Percentiles rank a stretch among this genome's conserved stretches.
phyloP scores from a whole-genome alignment of 2,888 invertebrate species.

The Lysandra bellargus region DNA sequence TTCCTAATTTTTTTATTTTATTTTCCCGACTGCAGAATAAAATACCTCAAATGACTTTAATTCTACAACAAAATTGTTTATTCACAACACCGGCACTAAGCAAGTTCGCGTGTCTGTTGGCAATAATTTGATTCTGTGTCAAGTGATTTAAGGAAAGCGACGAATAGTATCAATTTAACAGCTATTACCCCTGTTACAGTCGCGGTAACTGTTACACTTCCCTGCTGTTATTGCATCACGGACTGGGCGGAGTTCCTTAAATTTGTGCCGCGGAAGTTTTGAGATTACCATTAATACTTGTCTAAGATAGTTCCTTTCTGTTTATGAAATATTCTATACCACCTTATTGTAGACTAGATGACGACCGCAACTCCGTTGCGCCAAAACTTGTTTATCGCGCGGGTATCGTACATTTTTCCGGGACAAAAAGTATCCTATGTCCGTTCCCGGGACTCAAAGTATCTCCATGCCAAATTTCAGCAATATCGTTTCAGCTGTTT shows the following conservation, averaged over 20 bases:
- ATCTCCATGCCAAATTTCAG: too few species aligned
- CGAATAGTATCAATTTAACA: conserved; percentile 28
- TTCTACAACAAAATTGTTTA: conserved; percentile 17
- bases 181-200: conserved; percentile 25
- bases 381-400: too few species aligned
- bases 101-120: conserved; percentile 20
- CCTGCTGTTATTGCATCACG: conserved; percentile 26
- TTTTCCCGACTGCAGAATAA: neutral
- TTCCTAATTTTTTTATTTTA: too few species aligned
- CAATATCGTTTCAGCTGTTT: too few species aligned
- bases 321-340: too few species aligned
- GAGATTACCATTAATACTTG: too few species aligned
- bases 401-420: too few species aligned
- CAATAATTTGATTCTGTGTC: conserved; percentile 31
- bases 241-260: neutral
- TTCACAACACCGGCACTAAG: conserved; percentile 8
- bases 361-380: too few species aligned
- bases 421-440: too few species aligned
- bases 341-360: too few species aligned
- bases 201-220: conserved; percentile 16
- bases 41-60: neutral
- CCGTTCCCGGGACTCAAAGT: too few species aligned
- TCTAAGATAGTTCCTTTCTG: too few species aligned
- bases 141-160: conserved; percentile 30
- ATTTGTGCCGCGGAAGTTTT: neutral